These are phyloP conservation scores for Schizopygopsis pylzovi DNA, from an alignment of 2,797 vertebrate genomes.

Conservation along the genomic window DNA sequence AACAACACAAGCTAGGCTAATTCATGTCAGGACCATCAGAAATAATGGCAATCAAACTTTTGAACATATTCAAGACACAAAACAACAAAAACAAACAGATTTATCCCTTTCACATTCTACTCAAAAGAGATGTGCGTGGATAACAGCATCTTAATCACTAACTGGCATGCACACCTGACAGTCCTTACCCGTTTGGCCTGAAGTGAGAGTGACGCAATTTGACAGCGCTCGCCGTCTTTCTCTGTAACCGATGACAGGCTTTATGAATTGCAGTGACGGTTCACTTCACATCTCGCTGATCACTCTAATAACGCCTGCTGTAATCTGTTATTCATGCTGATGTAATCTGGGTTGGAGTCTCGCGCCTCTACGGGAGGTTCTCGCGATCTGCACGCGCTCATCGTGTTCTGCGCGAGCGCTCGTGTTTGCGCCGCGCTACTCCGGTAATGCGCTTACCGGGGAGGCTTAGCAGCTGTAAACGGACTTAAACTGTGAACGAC, in stretches of 20 bases:
- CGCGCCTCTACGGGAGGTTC: slow-evolving; percentile 25
- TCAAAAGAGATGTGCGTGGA: not conserved
- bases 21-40: not conserved
- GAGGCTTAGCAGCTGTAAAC: slow-evolving; percentile 79
- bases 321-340: slow-evolving; percentile 32
- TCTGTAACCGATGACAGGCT: not conserved
- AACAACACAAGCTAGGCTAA: slow-evolving; percentile 3
- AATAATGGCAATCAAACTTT: not conserved
- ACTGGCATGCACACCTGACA: slow-evolving; percentile 19
- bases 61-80: not conserved
- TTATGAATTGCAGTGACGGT: slow-evolving; percentile 22
- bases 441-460: slow-evolving; percentile 72
- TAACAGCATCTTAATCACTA: slow-evolving; percentile 24
- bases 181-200: slow-evolving; percentile 37
- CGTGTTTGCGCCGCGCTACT: slow-evolving; percentile 66
- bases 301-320: slow-evolving; percentile 3
- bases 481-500: slow-evolving; percentile 76
- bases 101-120: slow-evolving; percentile 13
- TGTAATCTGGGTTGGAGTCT: slow-evolving; percentile 26
- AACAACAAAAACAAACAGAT: slow-evolving; percentile 24
- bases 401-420: slow-evolving; percentile 35
- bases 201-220: slow-evolving; percentile 27
- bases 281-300: slow-evolving; percentile 35
- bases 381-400: slow-evolving; percentile 21
- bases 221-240: slow-evolving; percentile 2